Percentiles rank a stretch among this genome's conserved stretches.
phyloP scores from a whole-genome alignment of 2,888 invertebrate genomes.

The Polydrusus pterygomalis region DNA sequence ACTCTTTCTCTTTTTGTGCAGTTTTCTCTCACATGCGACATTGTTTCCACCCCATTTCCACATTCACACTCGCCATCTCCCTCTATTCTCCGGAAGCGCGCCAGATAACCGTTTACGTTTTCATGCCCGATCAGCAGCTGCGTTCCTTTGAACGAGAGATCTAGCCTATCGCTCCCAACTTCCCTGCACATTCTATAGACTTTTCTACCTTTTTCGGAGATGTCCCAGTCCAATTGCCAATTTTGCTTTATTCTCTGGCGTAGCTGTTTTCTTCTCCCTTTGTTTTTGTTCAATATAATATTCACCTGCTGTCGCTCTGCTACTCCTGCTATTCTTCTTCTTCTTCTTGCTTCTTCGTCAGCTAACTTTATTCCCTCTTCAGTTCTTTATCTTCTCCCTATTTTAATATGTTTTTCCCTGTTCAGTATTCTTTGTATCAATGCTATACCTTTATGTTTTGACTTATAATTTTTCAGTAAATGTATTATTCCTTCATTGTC shows the following conservation, averaged over 20 bases:
- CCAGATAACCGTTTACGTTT: background rate
- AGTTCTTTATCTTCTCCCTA: background rate
- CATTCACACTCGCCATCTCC: slow-evolving; percentile 14
- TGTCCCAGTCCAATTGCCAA: background rate
- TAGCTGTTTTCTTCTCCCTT: background rate
- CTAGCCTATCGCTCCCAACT: background rate
- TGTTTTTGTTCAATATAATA: background rate
- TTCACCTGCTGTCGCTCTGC: background rate
- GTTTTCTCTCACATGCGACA: slow-evolving; percentile 9
- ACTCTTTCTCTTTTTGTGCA: background rate
- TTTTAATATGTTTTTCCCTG: no score
- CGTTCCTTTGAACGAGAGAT: background rate
- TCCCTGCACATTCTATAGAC: background rate
- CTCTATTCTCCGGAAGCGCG: background rate
- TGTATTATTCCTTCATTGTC: background rate
- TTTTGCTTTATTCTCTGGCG: background rate
- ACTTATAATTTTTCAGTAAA: background rate
- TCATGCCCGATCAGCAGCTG: slow-evolving; percentile 7
- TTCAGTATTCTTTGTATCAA: background rate
- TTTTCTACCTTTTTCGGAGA: slow-evolving; percentile 1
- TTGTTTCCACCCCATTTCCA: slow-evolving; percentile 2
- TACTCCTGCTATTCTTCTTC: background rate
- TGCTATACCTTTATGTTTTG: background rate
- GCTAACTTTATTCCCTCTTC: background rate
- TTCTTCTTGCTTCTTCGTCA: background rate